A percentile compares a stretch with the other conserved stretches of the same genome.
Conservation (phyloP, 2,888 invertebrate species). For the Thymelicus lineola region DNA sequence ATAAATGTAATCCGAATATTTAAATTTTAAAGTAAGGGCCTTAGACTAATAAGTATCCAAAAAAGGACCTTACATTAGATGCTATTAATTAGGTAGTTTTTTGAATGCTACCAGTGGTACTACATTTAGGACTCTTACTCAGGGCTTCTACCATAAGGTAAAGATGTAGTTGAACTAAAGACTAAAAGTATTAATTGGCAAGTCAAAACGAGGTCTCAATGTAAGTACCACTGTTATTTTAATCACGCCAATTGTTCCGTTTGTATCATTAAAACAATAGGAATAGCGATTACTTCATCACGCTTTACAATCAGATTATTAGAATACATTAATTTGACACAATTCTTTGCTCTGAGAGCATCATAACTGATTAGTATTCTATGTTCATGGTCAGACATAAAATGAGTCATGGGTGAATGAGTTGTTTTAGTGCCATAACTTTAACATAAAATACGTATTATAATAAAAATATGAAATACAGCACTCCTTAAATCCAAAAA, state of each 20-base stretch:
- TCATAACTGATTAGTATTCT: slow-evolving; percentile 33
- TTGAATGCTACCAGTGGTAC: too few species aligned
- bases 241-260: slow-evolving; percentile 6
- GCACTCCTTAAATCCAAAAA: too few species aligned
- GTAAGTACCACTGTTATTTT: too few species aligned
- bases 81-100: too few species aligned
- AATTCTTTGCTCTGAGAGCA: slow-evolving; percentile 30
- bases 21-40: too few species aligned
- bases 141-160: too few species aligned
- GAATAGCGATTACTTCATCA: slow-evolving; percentile 22
- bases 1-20: too few species aligned
- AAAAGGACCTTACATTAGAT: too few species aligned
- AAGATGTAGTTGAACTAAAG: neutral
- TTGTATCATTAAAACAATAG: slow-evolving; percentile 14
- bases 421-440: slow-evolving; percentile 1
- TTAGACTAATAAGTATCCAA: too few species aligned
- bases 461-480: neutral
- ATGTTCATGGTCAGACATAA: slow-evolving; percentile 28
- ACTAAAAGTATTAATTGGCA: neutral
- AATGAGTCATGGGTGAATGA: slow-evolving; percentile 16
- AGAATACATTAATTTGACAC: slow-evolving; percentile 33
- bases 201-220: too few species aligned
- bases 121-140: too few species aligned
- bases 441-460: neutral
- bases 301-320: slow-evolving; percentile 20